Base-by-base conservation (phyloP, 2,113 vertebrate genomes). In the Cacatua alba region DNA sequence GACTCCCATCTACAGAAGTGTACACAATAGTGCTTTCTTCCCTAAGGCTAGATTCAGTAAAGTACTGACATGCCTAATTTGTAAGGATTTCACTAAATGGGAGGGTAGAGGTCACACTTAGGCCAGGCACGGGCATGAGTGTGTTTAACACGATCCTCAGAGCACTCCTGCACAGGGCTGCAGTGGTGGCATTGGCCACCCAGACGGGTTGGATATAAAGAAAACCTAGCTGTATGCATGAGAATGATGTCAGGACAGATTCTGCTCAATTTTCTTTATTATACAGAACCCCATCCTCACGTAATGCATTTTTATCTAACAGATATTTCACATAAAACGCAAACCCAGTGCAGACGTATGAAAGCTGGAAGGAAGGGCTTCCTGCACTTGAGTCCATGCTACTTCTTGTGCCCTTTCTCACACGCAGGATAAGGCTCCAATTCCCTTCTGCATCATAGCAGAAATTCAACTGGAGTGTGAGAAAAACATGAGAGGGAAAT, bases 91-190 rank as follows among this genome's bases (percentile, higher is more conserved):
- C 35, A 28, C 60, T 13, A 5, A 28, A 13, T 7, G 41, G 65
- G 10, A 72, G 13, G 2, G 43, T 17, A 44, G 29, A 43, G 25
- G 51, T 60, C 25, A 26, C 35, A 8, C 9, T 3, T 13, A 51
- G 37, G 51, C 24, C 62, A 63, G 23, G 33, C 62, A 72, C 0
- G 0, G 39, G 6, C 20, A 26, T 9, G 20, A 82, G 13, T 0
- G 0, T 18, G 35, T 67, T 91, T 31, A 23, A 8, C 12, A 10
- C 25, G 39, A 49, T 43, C 23, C 48, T 68, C 31, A 44, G 51
- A 6, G 31, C 63, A 31, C 8, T 25, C 29, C 15, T 15, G 60
- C n/a, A 6, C 0, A 0, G 14, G 31, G 48, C 1, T 23, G 17
- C 53, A 59, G 48, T 7, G 59, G 20, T 0, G 23, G 69, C 43